Percentiles rank a stretch among this genome's conserved stretches.
phyloP scores from a whole-genome alignment of 2,888 invertebrate genomes.

The Colletes collaris region DNA sequence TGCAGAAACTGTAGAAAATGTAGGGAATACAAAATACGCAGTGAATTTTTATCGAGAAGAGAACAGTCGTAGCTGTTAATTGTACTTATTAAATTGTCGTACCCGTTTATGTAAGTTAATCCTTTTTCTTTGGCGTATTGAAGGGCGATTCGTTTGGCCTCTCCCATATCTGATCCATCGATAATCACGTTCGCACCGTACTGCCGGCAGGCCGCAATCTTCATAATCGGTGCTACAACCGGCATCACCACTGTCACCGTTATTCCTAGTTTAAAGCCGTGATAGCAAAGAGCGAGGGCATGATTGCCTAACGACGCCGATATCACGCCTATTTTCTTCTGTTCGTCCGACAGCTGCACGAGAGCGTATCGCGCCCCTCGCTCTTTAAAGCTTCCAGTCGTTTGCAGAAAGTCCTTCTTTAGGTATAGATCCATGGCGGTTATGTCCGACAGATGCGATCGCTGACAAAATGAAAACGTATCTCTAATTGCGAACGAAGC shows the following conservation, averaged over 20 bases:
- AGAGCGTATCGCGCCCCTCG: constrained; percentile 95
- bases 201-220: constrained; percentile 93
- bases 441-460: constrained; percentile 90
- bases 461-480: constrained; percentile 84
- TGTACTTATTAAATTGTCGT: constrained; percentile 66
- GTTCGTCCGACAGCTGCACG: constrained; percentile 89
- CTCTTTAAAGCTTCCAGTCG: constrained; percentile 98
- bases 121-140: constrained; percentile 88
- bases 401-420: constrained; percentile 97
- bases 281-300: constrained; percentile 91
- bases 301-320: constrained; percentile 98
- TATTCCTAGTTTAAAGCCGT: constrained; percentile 86
- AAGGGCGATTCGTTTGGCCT: constrained; percentile 92
- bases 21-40: too few species aligned
- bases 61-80: not conserved
- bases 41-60: too few species aligned
- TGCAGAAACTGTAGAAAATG: too few species aligned
- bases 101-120: constrained; percentile 95
- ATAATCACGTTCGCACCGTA: constrained; percentile 94
- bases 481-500: too few species aligned
- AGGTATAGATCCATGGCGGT: constrained; percentile 94
- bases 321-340: constrained; percentile 91
- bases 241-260: constrained; percentile 96
- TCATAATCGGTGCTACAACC: constrained; percentile 97
- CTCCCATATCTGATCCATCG: constrained; percentile 92